Evolutionary conservation across 1,140 invertebrate genomes (phyloP), one percentile per base, ranked within the genome.

Genomic region (Tyrophagus putrescentiae): DNA sequence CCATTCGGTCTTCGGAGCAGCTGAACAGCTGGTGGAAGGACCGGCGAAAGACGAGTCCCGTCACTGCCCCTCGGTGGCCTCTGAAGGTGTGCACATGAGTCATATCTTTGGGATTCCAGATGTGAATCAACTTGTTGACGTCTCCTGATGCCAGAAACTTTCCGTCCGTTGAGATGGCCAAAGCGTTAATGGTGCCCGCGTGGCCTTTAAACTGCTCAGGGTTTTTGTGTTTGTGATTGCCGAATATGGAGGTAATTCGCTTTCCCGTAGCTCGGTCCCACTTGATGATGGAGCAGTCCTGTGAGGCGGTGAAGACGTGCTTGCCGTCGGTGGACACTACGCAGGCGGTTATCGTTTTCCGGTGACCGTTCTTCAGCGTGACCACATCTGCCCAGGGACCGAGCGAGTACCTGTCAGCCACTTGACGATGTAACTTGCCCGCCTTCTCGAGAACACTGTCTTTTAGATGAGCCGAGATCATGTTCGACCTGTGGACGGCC

Each of bases 11-110:
- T 68, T 82, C 79, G 45, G 79, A 80, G 59, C 72, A 71, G 39
- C 88, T 92, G 69, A 88, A 96, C 34, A 98, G 75, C 25, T 84
- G 84, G 73, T 94, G 87, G n/a, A 84, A 82, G 61, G 84, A 80
- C 70, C 80, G 84, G 67, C 88, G 82, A 71, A 97, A 94, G 23
- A 82, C 80, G 53, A 98, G 68, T 27, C 87, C 86, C 11, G 73
- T 72, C n/a, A 77, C 68, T 27, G 72, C 58, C 58, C 68, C 72
- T 64, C 71, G 71, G 65, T 77, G 76, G 21, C 76, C 76, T 58
- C 59, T 70, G 62, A 97, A 84, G 33, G 82, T 84, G 66, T 91
- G 83, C 4, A 94, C 67, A 65, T 82, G 80, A 68, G 81, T 79
- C 63, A 93, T 75, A 48, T 78, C 82, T 6, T 78, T 75, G 6